Base-by-base conservation (phyloP, 1,140 invertebrate genomes). In the Chrysopa pallens region DNA sequence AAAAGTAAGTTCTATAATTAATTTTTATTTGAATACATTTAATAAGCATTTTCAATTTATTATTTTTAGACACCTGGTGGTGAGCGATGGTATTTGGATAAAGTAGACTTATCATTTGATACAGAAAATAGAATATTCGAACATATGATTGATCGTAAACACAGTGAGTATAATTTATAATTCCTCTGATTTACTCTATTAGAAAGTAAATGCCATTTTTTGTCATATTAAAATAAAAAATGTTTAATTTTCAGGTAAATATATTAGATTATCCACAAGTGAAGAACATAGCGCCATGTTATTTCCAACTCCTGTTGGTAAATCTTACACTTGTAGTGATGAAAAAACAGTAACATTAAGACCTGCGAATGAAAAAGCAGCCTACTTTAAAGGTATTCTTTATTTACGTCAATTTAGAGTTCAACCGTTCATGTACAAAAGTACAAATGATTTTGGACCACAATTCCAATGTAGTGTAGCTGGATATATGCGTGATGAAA, bases 241-340 rank as follows among this genome's bases (percentile, higher is more conserved):
- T 33, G 1, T 36, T 36, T 12, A 28, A 8, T 37, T 57, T 58
- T 7, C 42, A 67, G 67, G 62, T 27, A 63, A 63, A 46, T 62
- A 62, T 1, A 54, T 71, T 6, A 70, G 69, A 40, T 51, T 83
- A 31, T 73, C 66, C 1, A 75, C 74, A 1, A 68, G 67, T 0
- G 54, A 64, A 6, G 62, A 66, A 44, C 68, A 72, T 43, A 66
- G 66, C 12, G 62, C 72, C 1, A 72, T 80, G 54, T 57, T 86
- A 36, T 87, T 88, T 49, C 77, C 80, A 2, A 90, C 86, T 0
- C 84, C 84, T 0, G 80, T 89, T 11, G 84, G 85, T 6, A 82
- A 85, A 53, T 85, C 84, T 0, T 90, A 78, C 52, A 64, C 72
- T 9, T 91, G 86, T 51, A 61, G 70, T 38, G 68, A 76, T 17